These are phyloP conservation scores for Meloidogyne exigua DNA, from an alignment of 1,140 invertebrate species.

Conservation along the genomic window DNA sequence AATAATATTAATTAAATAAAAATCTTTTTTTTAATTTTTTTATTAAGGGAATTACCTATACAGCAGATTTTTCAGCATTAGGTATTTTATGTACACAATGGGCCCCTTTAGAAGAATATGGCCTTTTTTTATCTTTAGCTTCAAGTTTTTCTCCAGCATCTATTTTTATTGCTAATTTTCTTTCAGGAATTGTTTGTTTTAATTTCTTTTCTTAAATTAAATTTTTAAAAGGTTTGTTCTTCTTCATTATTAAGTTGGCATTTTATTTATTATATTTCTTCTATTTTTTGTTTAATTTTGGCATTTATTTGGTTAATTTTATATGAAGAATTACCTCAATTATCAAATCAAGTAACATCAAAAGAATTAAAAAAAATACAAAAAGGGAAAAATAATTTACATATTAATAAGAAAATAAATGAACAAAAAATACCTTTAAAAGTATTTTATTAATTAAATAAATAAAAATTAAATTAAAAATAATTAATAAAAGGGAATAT, in stretches of 20 bases:
- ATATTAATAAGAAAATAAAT: conserved; percentile 36
- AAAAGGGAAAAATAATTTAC: conserved; percentile 36
- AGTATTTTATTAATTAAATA: conserved; percentile 6
- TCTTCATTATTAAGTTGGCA: conserved; percentile 38
- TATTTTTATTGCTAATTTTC: conserved; percentile 35
- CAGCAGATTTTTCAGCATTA: conserved; percentile 46
- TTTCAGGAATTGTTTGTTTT: conserved; percentile 32
- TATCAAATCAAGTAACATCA: conserved; percentile 22
- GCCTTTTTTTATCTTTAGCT: conserved; percentile 40
- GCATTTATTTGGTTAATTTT: conserved; percentile 42
- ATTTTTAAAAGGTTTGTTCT: not conserved
- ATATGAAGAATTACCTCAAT: conserved; percentile 43
- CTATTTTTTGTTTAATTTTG: conserved; percentile 31
- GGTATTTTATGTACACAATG: conserved; percentile 41
- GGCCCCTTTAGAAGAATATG: conserved; percentile 43
- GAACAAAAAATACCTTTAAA: conserved; percentile 38
- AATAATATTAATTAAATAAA: too few relatives aligned
- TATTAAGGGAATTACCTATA: conserved; percentile 31
- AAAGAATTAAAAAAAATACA: conserved; percentile 43
- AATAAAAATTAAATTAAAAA: conserved; percentile 25
- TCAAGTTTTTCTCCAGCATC: conserved; percentile 44
- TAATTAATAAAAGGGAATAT: conserved; percentile 31
- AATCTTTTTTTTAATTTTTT: not conserved
- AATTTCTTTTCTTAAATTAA: not conserved
- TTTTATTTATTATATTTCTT: conserved; percentile 41